These are phyloP conservation scores for Holothuria leucospilota DNA, from an alignment of 53 echinoderm and acorn worm species.

Conservation along the genomic window DNA sequence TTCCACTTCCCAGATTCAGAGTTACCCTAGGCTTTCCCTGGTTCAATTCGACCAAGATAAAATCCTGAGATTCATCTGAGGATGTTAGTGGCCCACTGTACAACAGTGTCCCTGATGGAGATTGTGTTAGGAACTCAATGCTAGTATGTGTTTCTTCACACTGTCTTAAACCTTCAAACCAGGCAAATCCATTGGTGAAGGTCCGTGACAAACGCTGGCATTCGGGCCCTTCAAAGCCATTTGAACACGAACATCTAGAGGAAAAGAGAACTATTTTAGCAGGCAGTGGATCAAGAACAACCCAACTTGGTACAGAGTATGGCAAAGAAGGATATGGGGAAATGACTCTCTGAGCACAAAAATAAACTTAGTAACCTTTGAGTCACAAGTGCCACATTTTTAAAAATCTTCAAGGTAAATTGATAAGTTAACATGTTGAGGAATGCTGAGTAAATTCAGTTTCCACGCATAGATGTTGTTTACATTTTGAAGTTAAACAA, in stretches of 20 bases:
- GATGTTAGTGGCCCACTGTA: constrained; percentile 90
- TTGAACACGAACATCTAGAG: constrained; percentile 74
- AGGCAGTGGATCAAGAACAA: too few relatives aligned
- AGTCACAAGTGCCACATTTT: too few relatives aligned
- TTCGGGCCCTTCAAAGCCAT: constrained; percentile 85
- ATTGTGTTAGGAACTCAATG: constrained; percentile 84
- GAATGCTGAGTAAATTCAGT: too few relatives aligned
- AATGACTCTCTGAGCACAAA: too few relatives aligned
- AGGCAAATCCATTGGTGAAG: constrained; percentile 80
- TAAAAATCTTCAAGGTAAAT: too few relatives aligned
- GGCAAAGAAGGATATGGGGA: too few relatives aligned
- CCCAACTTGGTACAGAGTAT: too few relatives aligned
- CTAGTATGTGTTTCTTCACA: constrained; percentile 87
- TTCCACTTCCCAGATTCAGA: constrained; percentile 74
- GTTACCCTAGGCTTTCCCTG: constrained; percentile 58
- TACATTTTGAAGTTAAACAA: too few relatives aligned
- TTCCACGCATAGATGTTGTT: too few relatives aligned
- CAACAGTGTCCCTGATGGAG: constrained; percentile 64
- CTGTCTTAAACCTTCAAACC: constrained; percentile 78
- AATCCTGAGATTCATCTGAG: constrained; percentile 67
- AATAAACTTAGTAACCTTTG: too few relatives aligned
- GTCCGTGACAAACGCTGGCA: constrained; percentile 92
- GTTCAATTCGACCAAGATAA: constrained; percentile 78
- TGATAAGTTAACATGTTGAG: too few relatives aligned
- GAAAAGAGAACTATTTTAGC: not conserved